Conservation (phyloP, 35 echinoderm and acorn worm genomes). For the Ptychodera flava region DNA sequence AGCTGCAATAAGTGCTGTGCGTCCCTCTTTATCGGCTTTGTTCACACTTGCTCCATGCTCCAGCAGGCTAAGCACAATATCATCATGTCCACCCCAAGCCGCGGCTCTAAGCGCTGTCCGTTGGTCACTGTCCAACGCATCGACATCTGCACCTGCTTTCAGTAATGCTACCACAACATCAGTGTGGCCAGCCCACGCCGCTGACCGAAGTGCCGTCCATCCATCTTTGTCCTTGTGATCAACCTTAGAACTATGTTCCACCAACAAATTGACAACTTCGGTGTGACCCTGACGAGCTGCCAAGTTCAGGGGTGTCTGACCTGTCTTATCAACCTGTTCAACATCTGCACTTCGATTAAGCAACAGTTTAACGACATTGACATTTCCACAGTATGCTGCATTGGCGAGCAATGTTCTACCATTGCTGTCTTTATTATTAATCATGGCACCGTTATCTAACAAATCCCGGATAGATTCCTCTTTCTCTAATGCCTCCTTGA, state of each 20-base stretch:
- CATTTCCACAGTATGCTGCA: slow-evolving; percentile 88
- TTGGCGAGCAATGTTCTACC: slow-evolving; percentile 89
- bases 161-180: slow-evolving; percentile 85
- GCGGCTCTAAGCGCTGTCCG: slow-evolving; percentile 87
- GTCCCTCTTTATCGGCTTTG: slow-evolving; percentile 89
- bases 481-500: slow-evolving; percentile 86
- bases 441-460: slow-evolving; percentile 85
- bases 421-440: slow-evolving; percentile 94
- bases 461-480: slow-evolving; percentile 80
- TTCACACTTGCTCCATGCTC: slow-evolving; percentile 89
- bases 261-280: slow-evolving; percentile 65
- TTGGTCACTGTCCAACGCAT: slow-evolving; percentile 86
- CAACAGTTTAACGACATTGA: slow-evolving; percentile 73
- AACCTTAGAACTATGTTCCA: slow-evolving; percentile 61
- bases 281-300: slow-evolving; percentile 85
- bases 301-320: slow-evolving; percentile 84
- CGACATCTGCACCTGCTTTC: slow-evolving; percentile 78
- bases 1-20: slow-evolving; percentile 92
- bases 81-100: slow-evolving; percentile 96
- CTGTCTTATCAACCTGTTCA: slow-evolving; percentile 72
- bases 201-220: slow-evolving; percentile 97
- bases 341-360: slow-evolving; percentile 64
- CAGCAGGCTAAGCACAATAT: slow-evolving; percentile 85
- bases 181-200: slow-evolving; percentile 96
- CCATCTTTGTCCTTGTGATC: slow-evolving; percentile 97